phyloP scores from a whole-genome alignment of 1,140 invertebrate species.

The Dysdera silvatica region DNA sequence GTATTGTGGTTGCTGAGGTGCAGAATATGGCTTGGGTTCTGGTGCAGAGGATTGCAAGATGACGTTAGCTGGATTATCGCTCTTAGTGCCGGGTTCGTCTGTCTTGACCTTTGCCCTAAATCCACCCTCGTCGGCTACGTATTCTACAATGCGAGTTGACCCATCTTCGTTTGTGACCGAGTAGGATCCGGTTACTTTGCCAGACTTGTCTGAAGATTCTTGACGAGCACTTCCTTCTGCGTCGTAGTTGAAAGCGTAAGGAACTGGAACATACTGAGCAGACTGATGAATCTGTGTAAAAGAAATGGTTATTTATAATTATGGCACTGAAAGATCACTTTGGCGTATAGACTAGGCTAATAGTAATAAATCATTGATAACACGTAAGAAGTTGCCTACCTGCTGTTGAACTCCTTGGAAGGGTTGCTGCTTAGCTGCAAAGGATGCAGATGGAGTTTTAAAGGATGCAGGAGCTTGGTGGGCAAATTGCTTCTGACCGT shows the following conservation, averaged over 20 bases:
- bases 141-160: slow-evolving; percentile 34
- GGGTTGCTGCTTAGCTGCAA: too few relatives aligned
- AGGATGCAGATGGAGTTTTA: too few relatives aligned
- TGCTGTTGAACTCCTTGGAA: too few relatives aligned
- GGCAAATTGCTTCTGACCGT: too few relatives aligned
- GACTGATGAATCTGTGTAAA: too few relatives aligned
- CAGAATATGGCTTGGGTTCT: neutral
- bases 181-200: slow-evolving; percentile 33
- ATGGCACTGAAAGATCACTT: too few relatives aligned
- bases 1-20: neutral
- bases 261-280: slow-evolving; percentile 4
- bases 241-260: slow-evolving; percentile 25
- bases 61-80: slow-evolving; percentile 6
- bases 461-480: too few relatives aligned
- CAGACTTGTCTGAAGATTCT: slow-evolving; percentile 19
- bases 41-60: slow-evolving; percentile 2
- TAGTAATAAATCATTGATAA: too few relatives aligned
- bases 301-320: too few relatives aligned
- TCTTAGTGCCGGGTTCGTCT: slow-evolving; percentile 25
- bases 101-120: slow-evolving; percentile 38
- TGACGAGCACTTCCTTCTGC: slow-evolving; percentile 16
- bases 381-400: too few relatives aligned
- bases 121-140: slow-evolving; percentile 37
- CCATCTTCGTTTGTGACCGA: slow-evolving; percentile 35
- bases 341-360: too few relatives aligned